Base-by-base conservation (phyloP, 2,113 vertebrate species). In the Lucifuga dentata region DNA sequence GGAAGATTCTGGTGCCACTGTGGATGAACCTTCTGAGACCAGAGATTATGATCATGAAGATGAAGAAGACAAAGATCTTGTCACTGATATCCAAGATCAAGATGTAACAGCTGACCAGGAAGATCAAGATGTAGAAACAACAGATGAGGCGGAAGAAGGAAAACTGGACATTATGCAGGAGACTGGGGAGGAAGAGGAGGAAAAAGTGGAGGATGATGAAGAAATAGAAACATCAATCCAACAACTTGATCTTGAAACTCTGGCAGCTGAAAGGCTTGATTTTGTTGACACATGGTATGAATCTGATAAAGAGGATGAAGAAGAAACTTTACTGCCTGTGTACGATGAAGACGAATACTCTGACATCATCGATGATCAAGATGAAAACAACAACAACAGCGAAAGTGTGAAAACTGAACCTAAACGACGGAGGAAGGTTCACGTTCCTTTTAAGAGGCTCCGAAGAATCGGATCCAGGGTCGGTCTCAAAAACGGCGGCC, bases 381-480 rank as follows among this genome's bases (percentile, higher is more conserved):
- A 90, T 62, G 80, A 89, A 76, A 92, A 89, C 64, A 90, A 89
- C 53, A 90, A 89, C 77, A 90, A 90, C 75, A 91, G 76, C 2
- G 82, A 91, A 55, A 89, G 59, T 23, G 82, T 65, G 33, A 90
- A 65, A 68, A 40, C 60, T 21, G 68, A 59, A 26, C 39, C 41
- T 8, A 83, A 68, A 50, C 67, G 6, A 48, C 69, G 12, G 44
- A 68, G 55, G 53, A 82, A 66, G 20, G 32, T 50, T 32, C 61
- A 43, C 1, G 1, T 69, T 72, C 16, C 67, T 17, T 50, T 58
- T 11, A 46, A 68, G 52, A 75, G 55, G 39, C 21, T 81, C 15
- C 57, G 51, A 46, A 56, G 48, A 53, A 32, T 20, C 1, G 51
- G 49, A 67, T 52, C 52, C 45, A 70, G 35, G 44, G 35, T 45